These are phyloP conservation scores for Lineus longissimus DNA, from an alignment of 1,140 invertebrate species.

Conservation along the genomic window DNA sequence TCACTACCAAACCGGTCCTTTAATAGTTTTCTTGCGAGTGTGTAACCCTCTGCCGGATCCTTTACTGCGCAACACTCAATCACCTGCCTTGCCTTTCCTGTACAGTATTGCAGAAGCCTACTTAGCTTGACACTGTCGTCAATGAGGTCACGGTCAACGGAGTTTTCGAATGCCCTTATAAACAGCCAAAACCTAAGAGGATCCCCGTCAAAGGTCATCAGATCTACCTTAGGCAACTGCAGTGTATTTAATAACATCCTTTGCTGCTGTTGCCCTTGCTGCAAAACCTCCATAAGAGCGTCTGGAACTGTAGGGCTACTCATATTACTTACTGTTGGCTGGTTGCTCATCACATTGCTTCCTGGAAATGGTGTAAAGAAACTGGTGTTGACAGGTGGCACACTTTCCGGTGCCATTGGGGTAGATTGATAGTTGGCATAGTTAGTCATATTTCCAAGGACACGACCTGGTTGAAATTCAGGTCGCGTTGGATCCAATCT, in stretches of 20 bases:
- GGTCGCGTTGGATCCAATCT: too few relatives aligned
- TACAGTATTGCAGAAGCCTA: not conserved
- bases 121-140: not conserved
- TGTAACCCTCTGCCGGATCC: not conserved
- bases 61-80: not conserved
- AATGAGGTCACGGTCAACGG: not conserved
- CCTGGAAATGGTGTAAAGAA: too few relatives aligned
- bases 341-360: too few relatives aligned
- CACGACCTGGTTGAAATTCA: too few relatives aligned
- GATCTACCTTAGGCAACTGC: not conserved
- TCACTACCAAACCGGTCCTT: not conserved
- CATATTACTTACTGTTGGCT: too few relatives aligned
- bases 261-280: not conserved
- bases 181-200: not conserved
- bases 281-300: too few relatives aligned
- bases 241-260: not conserved
- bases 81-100: not conserved
- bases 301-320: too few relatives aligned
- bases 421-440: too few relatives aligned
- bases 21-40: not conserved
- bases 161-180: not conserved
- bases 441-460: too few relatives aligned
- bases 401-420: too few relatives aligned
- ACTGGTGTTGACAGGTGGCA: too few relatives aligned
- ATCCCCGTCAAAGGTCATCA: constrained; percentile 1